Evolutionary conservation across 1,140 invertebrate species (phyloP).

Genomic region (Drosophila pallidifrons): DNA sequence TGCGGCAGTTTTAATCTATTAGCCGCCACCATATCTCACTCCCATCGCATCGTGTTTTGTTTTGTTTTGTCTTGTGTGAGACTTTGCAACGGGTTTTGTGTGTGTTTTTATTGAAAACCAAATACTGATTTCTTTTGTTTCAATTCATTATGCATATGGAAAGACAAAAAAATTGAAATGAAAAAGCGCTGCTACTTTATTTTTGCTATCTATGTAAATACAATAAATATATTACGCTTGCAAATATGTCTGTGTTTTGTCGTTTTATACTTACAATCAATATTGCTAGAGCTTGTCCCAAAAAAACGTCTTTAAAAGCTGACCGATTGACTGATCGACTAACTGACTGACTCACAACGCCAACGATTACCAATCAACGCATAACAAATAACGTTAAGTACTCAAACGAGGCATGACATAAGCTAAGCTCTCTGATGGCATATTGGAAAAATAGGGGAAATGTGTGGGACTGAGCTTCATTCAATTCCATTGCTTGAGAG

Average conservation of each 20-base stretch:
- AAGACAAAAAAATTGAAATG: constrained; percentile 4
- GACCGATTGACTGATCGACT: background rate
- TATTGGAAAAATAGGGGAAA: background rate
- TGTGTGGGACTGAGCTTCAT: background rate
- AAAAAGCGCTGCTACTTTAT: constrained; percentile 15
- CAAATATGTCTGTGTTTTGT: background rate
- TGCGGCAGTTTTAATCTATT: background rate
- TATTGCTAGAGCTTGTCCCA: background rate
- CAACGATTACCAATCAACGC: background rate
- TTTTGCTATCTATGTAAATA: background rate
- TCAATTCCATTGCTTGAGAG: background rate
- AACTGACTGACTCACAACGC: background rate
- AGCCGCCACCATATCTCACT: background rate
- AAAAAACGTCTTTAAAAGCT: background rate
- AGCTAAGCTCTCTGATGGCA: background rate
- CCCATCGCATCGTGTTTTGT: background rate
- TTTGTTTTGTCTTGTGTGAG: background rate
- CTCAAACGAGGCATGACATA: background rate
- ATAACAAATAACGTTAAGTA: background rate
- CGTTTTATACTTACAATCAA: constrained; percentile 3
- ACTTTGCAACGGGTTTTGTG: constrained; percentile 22
- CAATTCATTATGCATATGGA: constrained; percentile 13
- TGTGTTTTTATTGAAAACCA: constrained; percentile 5
- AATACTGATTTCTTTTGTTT: constrained; percentile 13
- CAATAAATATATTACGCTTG: background rate